These are phyloP conservation scores for Saccopteryx bilineata DNA, from an alignment of 2,113 vertebrate genomes.

Conservation along the genomic window DNA sequence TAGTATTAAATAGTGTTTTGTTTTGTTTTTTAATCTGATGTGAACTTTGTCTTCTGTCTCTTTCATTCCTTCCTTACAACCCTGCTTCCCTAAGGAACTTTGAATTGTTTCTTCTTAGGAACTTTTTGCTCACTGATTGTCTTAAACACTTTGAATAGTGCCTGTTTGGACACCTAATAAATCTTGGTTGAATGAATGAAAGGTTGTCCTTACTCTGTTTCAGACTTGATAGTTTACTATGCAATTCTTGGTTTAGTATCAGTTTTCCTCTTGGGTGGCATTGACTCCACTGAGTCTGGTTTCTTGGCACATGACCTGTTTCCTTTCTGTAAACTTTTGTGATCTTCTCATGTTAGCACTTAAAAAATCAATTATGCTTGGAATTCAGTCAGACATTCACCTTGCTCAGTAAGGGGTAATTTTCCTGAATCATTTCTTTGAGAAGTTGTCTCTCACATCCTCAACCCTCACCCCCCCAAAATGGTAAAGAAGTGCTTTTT, in stretches of 20 bases:
- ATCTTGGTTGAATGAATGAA: background rate
- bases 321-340: background rate
- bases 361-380: background rate
- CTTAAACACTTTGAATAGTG: background rate
- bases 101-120: background rate
- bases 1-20: background rate
- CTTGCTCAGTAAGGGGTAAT: background rate
- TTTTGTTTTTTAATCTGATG: background rate
- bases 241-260: background rate
- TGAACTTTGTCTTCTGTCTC: background rate
- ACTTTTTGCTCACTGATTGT: background rate
- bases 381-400: background rate
- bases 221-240: background rate
- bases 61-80: background rate
- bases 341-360: background rate
- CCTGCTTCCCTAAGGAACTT: background rate
- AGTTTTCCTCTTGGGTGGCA: background rate
- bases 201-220: background rate
- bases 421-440: conserved; percentile 34
- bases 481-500: background rate
- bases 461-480: background rate
- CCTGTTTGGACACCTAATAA: background rate
- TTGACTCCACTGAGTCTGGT: background rate
- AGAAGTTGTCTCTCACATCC: background rate
- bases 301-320: conserved; percentile 10